Evolutionary conservation across 2,113 vertebrate species (phyloP).

Genomic region (Ivindomyrus marchei): DNA sequence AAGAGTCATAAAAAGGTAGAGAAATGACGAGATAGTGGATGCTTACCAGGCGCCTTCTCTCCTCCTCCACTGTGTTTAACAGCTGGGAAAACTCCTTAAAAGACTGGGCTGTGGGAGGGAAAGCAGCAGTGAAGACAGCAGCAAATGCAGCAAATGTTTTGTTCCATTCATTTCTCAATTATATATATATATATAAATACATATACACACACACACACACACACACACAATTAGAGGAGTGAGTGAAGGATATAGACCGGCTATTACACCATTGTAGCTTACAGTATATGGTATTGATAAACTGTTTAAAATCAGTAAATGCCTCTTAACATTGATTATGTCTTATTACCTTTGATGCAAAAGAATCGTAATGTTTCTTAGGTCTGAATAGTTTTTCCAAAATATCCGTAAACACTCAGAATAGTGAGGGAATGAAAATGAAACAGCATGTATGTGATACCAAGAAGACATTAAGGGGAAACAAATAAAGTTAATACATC

Average conservation of each 20-base stretch:
- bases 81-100: constrained; percentile 95
- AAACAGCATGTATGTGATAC: background rate
- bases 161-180: too few species aligned
- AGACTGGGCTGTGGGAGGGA: constrained; percentile 75
- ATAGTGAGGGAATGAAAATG: background rate
- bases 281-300: background rate
- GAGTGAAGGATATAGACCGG: background rate
- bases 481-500: background rate
- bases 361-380: background rate
- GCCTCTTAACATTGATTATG: background rate
- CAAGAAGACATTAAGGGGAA: background rate
- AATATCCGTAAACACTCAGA: background rate
- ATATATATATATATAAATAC: too few species aligned
- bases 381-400: background rate
- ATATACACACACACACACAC: too few species aligned
- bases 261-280: background rate
- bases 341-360: background rate
- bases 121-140: background rate
- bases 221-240: too few species aligned
- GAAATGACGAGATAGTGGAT: background rate
- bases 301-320: background rate
- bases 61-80: constrained; percentile 90
- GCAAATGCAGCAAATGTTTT: background rate
- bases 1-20: background rate
- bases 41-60: constrained; percentile 86